Evolutionary conservation across 2,888 invertebrate genomes (phyloP), one percentile per base, ranked within the genome.

Genomic region (Cheilosia pagana): DNA sequence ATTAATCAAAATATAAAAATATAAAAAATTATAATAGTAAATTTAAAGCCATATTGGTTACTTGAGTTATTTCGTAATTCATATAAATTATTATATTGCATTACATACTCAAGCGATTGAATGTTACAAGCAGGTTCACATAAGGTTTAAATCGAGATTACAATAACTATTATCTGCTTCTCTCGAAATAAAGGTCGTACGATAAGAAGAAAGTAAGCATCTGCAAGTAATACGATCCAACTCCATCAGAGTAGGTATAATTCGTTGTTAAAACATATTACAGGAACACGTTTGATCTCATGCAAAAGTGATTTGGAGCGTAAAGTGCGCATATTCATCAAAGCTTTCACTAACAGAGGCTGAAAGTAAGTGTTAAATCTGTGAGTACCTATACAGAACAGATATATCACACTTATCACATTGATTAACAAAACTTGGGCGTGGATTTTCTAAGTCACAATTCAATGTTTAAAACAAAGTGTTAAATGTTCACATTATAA

Each of bases 361-460:
- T 10, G 21, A 28, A 62, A 28, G 19, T 4, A 12, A 16, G 19
- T 52, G n/a, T 16, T 48, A 14, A 39, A 12, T 35, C 19, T 25
- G 19, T 4, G 10, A 65, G 12, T 39, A 23, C 10, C 12, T 39
- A 39, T 23, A 41, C n/a, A 21, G 10, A 4, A 19, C 8, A 31
- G n/a, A 23, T 50, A 43, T 53, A 55, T 19, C 28, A 8, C 3
- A 43, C 53, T 65, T 57, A 63, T 45, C 62, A 72, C 43, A 43
- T 45, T 23, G 39, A 48, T 65, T 19, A 35, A 35, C 35, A 35
- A 14, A 25, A 23, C 43, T 53, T 65, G 74, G 74, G 74, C 74
- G 74, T 75, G 74, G 65, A 75, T 65, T 75, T 65, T 57, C 43
- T 25, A 50, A 50, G 23, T 39, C 16, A 23, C 57, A 25, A 41